Conservation (phyloP, 2,113 vertebrate genomes). For the Clarias magur region DNA sequence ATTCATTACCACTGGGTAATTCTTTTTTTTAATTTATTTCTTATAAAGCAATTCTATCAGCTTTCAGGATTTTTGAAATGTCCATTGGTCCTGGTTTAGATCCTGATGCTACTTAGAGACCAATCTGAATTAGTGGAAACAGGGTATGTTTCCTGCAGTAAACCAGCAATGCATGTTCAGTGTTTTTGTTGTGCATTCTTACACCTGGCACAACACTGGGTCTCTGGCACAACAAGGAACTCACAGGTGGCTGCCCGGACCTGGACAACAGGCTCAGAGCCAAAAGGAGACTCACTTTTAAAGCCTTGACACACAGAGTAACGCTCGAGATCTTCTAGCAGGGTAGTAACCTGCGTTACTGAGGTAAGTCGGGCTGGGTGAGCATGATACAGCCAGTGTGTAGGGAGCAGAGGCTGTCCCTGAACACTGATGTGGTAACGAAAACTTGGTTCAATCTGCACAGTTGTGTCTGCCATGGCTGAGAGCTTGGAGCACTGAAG, state of each 20-base stretch:
- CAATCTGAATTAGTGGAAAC: background rate
- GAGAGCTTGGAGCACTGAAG: constrained; percentile 76
- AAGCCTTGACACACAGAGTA: constrained; percentile 71
- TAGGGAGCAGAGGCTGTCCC: constrained; percentile 73
- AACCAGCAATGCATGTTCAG: background rate
- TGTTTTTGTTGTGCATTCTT: constrained; percentile 38
- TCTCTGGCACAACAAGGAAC: constrained; percentile 67
- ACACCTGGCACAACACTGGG: constrained; percentile 65
- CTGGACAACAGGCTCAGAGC: constrained; percentile 56
- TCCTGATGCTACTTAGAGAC: background rate
- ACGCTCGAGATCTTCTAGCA: constrained; percentile 72
- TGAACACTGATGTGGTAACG: constrained; percentile 72
- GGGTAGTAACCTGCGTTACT: constrained; percentile 58
- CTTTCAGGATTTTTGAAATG: background rate
- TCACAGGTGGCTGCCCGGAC: constrained; percentile 72
- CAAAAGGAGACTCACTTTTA: constrained; percentile 8
- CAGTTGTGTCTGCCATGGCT: constrained; percentile 70
- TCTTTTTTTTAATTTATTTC: too few relatives aligned
- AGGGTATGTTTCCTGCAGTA: background rate
- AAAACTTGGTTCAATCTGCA: constrained; percentile 71
- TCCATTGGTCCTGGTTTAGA: background rate
- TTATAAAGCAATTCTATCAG: background rate
- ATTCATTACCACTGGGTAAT: background rate
- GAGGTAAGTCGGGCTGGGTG: constrained; percentile 61
- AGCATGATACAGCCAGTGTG: constrained; percentile 68